Evolutionary conservation across 30 jellyfish, hydroid and myxozoan species (phyloP), one percentile per base, ranked within the genome.

Genomic region (Aurelia aurita complex sp. Pacific): DNA sequence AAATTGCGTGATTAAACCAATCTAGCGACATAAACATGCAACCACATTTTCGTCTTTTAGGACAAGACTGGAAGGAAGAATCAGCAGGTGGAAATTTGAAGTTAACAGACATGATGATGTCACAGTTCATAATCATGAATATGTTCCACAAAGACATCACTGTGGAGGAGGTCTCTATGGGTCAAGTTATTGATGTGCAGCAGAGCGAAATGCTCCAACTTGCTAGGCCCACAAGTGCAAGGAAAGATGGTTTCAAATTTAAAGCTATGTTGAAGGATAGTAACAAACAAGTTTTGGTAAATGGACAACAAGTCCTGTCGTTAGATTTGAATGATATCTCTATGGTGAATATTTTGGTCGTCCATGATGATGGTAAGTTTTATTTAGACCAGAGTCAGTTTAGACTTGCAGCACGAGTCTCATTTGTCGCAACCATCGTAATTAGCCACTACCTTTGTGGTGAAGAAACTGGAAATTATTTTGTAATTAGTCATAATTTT

Each of bases 121-220:
- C 96, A 17, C 96, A 80, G 64, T 87, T 94, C 53, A 85, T 94
- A 9, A 62, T 85, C 51, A 91, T 97, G 77, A 94, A 94, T 85
- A 94, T 94, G 97, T 50, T 89, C 36, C 92, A 94, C 60, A 86
- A 85, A 38, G 99, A 94, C 77, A 87, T 94, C 10, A 94, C 99
- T 18, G 79, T 94, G 33, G 81, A 96, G 69, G 97, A 89, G 74
- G 63, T 53, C 4, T 89, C 95, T 0, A 62, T 95, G 17, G 86
- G 77, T 6, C 92, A 83, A 46, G 53, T 50, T 6, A 52, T 84
- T 59, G 99, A 94, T 70, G 88, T 94, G 14, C 97, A 89, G 83
- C 92, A 85, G 65, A 96, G 96, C 64, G 96, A 89, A 64, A 94
- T 94, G 97, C 62, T 76, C 61, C 97, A 88, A 67, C 86, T 88